A percentile compares a stretch with the other conserved stretches of the same genome.
phyloP scores from a whole-genome alignment of 2,888 invertebrate genomes.

The Eupithecia pulchellata region DNA sequence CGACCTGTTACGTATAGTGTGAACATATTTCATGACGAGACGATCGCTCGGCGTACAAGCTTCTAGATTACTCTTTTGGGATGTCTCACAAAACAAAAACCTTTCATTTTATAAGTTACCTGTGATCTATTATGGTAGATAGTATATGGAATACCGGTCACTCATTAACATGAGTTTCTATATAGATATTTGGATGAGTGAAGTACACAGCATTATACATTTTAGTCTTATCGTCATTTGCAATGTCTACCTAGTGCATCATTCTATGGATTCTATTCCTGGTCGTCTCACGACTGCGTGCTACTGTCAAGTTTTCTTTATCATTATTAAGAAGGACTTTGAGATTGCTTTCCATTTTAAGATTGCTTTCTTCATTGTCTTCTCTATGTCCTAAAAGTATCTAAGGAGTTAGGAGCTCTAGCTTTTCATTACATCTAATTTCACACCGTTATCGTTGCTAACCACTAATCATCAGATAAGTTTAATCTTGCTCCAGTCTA shows the following conservation, averaged over 20 bases:
- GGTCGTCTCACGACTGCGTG: neutral
- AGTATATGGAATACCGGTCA: neutral
- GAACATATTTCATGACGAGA: conserved; percentile 34
- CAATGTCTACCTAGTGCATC: neutral
- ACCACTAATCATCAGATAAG: conserved; percentile 23
- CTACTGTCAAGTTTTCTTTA: neutral
- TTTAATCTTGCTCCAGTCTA: conserved; percentile 18
- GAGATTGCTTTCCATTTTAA: neutral
- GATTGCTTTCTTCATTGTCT: neutral
- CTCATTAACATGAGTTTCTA: neutral
- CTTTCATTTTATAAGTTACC: neutral
- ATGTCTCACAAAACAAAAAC: neutral
- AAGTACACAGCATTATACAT: neutral
- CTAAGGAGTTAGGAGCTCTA: neutral
- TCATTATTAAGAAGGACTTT: neutral
- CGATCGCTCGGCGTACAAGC: neutral
- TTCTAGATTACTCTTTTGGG: conserved; percentile 1
- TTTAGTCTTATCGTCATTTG: neutral
- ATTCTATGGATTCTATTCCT: neutral
- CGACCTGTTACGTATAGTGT: conserved; percentile 43
- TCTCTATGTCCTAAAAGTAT: neutral
- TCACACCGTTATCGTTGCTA: conserved; percentile 16
- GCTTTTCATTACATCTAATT: neutral
- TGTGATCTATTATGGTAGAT: neutral
- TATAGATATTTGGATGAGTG: neutral